A percentile compares a stretch with the other conserved stretches of the same genome.
phyloP scores from a whole-genome alignment of 1,140 invertebrate species.

The Brachionus sp. region DNA sequence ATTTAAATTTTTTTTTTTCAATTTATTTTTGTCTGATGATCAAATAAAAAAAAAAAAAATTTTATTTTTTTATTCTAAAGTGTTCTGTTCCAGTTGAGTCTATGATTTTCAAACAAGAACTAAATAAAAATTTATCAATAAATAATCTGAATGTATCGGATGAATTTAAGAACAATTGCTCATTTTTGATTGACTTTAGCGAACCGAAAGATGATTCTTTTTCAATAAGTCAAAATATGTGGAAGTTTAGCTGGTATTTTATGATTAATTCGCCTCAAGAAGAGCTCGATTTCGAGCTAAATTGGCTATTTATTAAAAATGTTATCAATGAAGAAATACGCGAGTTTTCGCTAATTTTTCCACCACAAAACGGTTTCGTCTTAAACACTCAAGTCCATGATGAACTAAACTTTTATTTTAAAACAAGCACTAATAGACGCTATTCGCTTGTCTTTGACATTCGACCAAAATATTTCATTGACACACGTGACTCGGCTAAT shows the following conservation, averaged over 20 bases:
- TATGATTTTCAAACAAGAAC: neutral
- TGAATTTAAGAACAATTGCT: conserved; percentile 28
- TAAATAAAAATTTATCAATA: neutral
- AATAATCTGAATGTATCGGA: neutral
- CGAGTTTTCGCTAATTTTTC: neutral
- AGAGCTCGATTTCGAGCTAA: neutral
- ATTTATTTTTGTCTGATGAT: neutral
- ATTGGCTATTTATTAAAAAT: conserved; percentile 23
- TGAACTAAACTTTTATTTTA: neutral
- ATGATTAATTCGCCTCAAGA: neutral
- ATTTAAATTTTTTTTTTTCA: too few relatives aligned
- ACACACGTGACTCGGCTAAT: neutral
- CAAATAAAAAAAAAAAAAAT: neutral
- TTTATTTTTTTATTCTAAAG: neutral
- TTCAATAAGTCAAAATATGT: neutral
- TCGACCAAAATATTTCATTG: neutral
- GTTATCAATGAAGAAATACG: neutral
- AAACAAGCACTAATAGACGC: neutral
- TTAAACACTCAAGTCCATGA: neutral
- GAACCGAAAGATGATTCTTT: conserved; percentile 16
- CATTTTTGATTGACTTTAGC: neutral
- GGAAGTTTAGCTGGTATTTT: conserved; percentile 31
- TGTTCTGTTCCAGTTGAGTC: neutral
- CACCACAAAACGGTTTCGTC: neutral
- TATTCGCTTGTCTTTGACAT: neutral